A percentile compares a stretch with the other conserved stretches of the same genome.
These are phyloP conservation scores for Nothoprocta pentlandii DNA, from an alignment of 2,113 vertebrate genomes.

Conservation along the genomic window DNA sequence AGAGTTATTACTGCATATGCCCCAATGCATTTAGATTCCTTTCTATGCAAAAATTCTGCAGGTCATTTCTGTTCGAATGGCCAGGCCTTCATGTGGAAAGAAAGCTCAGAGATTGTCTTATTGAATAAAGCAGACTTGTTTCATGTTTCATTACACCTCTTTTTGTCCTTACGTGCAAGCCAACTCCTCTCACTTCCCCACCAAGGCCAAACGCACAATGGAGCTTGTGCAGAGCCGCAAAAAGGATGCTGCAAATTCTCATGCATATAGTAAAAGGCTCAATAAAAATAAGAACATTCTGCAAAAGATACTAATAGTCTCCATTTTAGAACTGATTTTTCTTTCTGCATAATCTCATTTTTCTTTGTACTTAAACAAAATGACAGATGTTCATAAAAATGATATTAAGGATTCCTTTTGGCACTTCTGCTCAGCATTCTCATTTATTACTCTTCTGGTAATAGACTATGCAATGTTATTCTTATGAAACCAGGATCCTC, in stretches of 20 bases:
- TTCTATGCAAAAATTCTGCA: constrained; percentile 66
- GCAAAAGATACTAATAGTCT: constrained; percentile 37
- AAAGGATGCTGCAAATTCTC: constrained; percentile 37
- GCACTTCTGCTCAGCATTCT: constrained; percentile 39
- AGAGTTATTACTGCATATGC: not conserved
- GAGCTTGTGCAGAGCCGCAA: not conserved
- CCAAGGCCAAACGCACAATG: not conserved
- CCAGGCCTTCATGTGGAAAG: constrained; percentile 66
- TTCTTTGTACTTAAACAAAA: constrained; percentile 64
- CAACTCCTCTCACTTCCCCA: constrained; percentile 46
- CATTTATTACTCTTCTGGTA: constrained; percentile 58
- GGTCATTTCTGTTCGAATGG: constrained; percentile 62
- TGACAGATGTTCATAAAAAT: constrained; percentile 54
- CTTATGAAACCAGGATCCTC: constrained; percentile 43
- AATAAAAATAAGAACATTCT: constrained; percentile 57
- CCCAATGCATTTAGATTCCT: constrained; percentile 9
- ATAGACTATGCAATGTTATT: constrained; percentile 52
- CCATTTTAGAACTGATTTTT: constrained; percentile 39
- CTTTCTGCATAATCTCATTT: not conserved
- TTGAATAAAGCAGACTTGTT: constrained; percentile 66
- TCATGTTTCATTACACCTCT: constrained; percentile 70
- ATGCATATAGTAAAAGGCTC: constrained; percentile 21
- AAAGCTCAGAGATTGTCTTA: constrained; percentile 55
- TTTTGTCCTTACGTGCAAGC: constrained; percentile 33
- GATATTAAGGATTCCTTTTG: constrained; percentile 44